Evolutionary conservation across 2,797 vertebrate genomes (phyloP), one percentile per base, ranked within the genome.

Genomic region (Phylloscopus collybita): DNA sequence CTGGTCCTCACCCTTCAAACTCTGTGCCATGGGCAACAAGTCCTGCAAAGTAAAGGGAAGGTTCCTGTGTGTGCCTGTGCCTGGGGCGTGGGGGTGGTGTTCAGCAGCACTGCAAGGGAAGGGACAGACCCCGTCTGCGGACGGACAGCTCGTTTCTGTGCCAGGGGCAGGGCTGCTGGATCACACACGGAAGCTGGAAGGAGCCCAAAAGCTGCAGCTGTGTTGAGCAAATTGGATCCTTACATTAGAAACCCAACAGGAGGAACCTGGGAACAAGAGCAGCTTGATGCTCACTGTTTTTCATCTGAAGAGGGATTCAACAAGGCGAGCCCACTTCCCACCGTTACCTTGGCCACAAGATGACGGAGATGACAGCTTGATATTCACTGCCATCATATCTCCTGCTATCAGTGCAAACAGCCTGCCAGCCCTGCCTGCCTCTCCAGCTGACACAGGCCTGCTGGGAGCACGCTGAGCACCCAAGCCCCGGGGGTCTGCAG

Each of bases 341-440:
- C 82, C 4, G 65, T 95, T 96, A 73, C 94, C 93, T 96, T 94
- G 87, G 90, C 90, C 96, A 91, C 90, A n/a, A 17, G 94, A 91
- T 92, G 87, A 92, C 1, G 23, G 89, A 61, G 87, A 75, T 89
- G 90, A 81, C 87, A 93, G 89, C 57, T 81, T 34, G 93, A 54
- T 49, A 38, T 69, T 86, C 93, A 4, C 50, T 89, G 32, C 73
- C 62, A 45, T 91, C 89, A 5, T 40, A 57, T 84, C 84, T 84
- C 57, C 84, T 82, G 54, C 85, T 30, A 57, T 44, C 87, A 38
- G 7, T 19, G 89, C 74, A 86, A 88, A 53, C 59, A 95, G 78
- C 40, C 62, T 3, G 0, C 62, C 59, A 81, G 26, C 66, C 70
- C 79, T 78, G 78, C 74, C 59, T 44, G 59, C 40, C 59, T 47